Evolutionary conservation across 2,113 vertebrate species (phyloP).

Genomic region (Noctilio leporinus): DNA sequence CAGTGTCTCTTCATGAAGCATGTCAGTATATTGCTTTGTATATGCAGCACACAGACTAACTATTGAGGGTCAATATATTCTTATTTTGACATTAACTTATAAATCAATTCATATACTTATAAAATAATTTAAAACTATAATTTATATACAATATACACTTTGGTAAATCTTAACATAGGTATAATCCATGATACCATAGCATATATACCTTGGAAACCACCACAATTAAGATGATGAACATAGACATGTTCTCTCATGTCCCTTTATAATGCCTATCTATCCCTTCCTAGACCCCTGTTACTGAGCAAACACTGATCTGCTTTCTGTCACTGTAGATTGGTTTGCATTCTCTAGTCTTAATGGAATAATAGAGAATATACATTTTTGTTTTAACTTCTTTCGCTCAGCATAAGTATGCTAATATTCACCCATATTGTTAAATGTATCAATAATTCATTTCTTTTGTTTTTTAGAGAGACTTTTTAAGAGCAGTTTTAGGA

Average conservation of each 20-base stretch:
- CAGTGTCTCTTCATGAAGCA: background rate
- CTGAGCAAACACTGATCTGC: background rate
- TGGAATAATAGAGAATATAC: background rate
- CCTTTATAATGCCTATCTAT: background rate
- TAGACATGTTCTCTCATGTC: background rate
- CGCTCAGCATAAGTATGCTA: conserved; percentile 14
- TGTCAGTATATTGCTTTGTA: background rate
- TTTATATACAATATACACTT: background rate
- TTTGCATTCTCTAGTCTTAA: conserved; percentile 13
- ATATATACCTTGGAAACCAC: background rate
- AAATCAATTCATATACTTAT: background rate
- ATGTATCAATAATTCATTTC: background rate
- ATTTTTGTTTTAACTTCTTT: background rate
- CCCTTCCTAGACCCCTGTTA: background rate
- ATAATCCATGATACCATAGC: background rate
- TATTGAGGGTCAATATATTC: background rate
- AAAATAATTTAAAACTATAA: background rate
- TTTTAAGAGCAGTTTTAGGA: background rate
- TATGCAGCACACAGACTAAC: background rate
- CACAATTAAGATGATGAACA: conserved; percentile 8
- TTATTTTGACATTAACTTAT: conserved; percentile 36
- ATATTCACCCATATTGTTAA: conserved; percentile 4
- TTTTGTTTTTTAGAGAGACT: background rate
- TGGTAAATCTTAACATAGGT: background rate
- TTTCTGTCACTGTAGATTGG: background rate